Evolutionary conservation across 1,140 invertebrate genomes (phyloP).

Genomic region (Papilio dardanus): DNA sequence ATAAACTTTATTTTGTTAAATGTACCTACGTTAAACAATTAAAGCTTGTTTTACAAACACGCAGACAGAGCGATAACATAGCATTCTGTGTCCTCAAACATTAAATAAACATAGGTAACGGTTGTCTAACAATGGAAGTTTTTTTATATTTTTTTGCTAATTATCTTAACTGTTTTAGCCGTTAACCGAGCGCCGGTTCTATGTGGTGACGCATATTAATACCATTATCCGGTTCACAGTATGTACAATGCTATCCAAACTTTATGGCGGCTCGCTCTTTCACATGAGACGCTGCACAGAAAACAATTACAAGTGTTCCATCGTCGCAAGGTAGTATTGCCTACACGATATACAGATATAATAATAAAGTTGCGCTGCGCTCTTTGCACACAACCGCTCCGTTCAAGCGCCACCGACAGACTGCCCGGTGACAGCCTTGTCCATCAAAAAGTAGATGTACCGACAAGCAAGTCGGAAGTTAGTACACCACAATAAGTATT

Average conservation of each 20-base stretch:
- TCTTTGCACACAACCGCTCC: too few species aligned
- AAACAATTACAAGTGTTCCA: too few species aligned
- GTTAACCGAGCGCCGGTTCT: conserved; percentile 5
- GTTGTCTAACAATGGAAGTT: conserved; percentile 44
- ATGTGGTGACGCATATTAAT: conserved; percentile 16
- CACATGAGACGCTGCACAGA: too few species aligned
- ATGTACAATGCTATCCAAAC: background rate
- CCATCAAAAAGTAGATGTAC: too few species aligned
- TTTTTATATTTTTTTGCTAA: conserved; percentile 47
- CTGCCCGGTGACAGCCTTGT: too few species aligned
- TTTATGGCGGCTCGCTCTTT: background rate
- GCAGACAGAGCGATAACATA: background rate
- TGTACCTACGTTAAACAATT: background rate
- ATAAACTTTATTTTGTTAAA: too few species aligned
- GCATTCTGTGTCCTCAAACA: background rate
- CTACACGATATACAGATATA: too few species aligned
- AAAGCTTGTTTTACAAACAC: background rate
- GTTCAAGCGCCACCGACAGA: too few species aligned
- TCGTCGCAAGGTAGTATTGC: too few species aligned
- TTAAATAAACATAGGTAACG: conserved; percentile 35
- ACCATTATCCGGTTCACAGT: background rate
- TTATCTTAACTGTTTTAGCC: conserved; percentile 38
- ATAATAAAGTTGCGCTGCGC: too few species aligned
- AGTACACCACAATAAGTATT: too few species aligned
- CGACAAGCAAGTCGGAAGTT: too few species aligned